Base-by-base conservation (phyloP, 2,797 vertebrate genomes). In the Pterois miles region DNA sequence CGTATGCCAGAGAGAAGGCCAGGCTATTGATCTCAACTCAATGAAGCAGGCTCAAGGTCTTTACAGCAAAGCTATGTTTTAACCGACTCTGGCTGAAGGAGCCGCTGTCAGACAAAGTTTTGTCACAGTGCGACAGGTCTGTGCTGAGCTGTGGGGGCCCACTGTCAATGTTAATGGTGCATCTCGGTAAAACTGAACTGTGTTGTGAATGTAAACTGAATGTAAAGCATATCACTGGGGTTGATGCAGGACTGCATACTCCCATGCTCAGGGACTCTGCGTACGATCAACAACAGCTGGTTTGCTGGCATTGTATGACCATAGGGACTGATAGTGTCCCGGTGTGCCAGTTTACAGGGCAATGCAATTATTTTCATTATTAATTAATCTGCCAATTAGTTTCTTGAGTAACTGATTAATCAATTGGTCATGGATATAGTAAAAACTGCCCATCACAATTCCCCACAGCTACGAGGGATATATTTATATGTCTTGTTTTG, bases 1-100 rank as follows among this genome's bases (percentile, higher is more conserved):
- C 70, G 36, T 27, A 13, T 59, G 65, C 74, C 63, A 29, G 25
- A 36, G 67, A 76, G 72, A 69, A 74, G 64, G 75, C 69, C 9
- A 0, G 18, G 20, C 46, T 77, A 73, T 86, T 79, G 84, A 88
- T 70, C 60, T 64, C 31, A 22, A 52, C 63, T 82, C 53, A 57
- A 33, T 53, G 65, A 76, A 80, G 59, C 54, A 33, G 33, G 27
- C 38, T 77, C 72, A 74, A 56, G 59, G 66, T 76, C 76, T 67
- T 83, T 65, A 73, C 62, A 64, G 29, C 50, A 73, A 65, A 73
- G 65, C 58, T 31, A 56, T 68, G 40, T 81, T 78, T 74, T 80
- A 65, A 75, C 52, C n/a, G 40, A 67, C 64, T 67, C 54, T 16
- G 9, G 33, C 73, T 71, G 38, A 75, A 65, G 64, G 65, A 75